Evolutionary conservation across 2,888 invertebrate species (phyloP), one percentile per base, ranked within the genome.

Genomic region (Pediacus dermestoides): DNA sequence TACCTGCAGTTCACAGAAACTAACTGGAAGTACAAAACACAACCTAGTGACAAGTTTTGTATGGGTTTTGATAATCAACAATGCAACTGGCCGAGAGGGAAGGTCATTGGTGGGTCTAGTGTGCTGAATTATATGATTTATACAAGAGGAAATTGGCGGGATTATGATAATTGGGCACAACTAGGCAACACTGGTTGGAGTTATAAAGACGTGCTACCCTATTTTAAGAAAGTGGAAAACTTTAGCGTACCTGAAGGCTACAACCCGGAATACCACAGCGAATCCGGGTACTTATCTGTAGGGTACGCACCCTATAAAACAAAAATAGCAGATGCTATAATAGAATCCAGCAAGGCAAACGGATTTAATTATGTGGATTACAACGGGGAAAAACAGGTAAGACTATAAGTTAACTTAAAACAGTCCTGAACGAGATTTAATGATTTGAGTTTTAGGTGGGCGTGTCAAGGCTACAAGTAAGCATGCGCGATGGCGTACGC

Each of bases 61-160:
- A 73, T 82, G 12, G 88, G 86, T 3, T 82, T 88, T 73, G 79
- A 81, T 48, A 80, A 85, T 48, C 75, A 76, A 48, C 80, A 81
- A 43, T 87, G 88, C 62, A 80, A 83, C 52, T 88, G 82, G 81
- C 88, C 88, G 0, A 71, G 85, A 43, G 68, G 68, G 3, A 68
- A 68, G 56, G 66, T 66, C 0, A 73, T 92, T 1, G 92, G 91
- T 0, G 93, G 93, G 0, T 87, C 87, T 2, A 88, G 88, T 23
- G 88, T 90, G 1, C 71, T 92, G 1, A 92, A 92, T 62, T 88
- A 88, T 21, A 92, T 93, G 92, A 77, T 92, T 1, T 93, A 94
- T 67, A 83, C 92, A 26, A 74, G 94, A 41, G 94, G 94, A 1
- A 92, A 92, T 66, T 76, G 79, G 31, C 73, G 84, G 1, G 93